Evolutionary conservation across 2,113 vertebrate species (phyloP), one percentile per base, ranked within the genome.

Genomic region (Platanista minor): DNA sequence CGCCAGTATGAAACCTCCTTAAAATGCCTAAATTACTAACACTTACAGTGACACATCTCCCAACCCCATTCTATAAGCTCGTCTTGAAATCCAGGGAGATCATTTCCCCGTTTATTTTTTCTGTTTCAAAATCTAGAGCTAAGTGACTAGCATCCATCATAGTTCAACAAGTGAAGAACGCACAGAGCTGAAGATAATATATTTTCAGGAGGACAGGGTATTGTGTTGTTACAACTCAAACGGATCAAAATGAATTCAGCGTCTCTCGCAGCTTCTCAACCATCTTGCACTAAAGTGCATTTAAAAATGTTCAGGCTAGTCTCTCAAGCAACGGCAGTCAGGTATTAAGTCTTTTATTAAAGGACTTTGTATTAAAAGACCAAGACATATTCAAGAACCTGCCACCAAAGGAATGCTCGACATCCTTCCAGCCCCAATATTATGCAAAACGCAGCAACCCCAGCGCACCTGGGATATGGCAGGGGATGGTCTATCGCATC

Each of bases 351-450:
- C n/a, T n/a, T 54, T 8, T 6, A 14, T 8, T 1, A 96, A 97
- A 97, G 92, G 69, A 61, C 36, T 80, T 96, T 33, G 43, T 74
- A 71, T 67, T 82, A 83, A 78, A 87, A 94, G 89, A 41, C 33
- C 41, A 10, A 80, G 11, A 23, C 33, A 41, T 0, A 23, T 29
- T 81, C 23, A 15, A 66, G 87, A 89, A 18, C 71, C 43, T 10
- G 2, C 41, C 86, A n/a, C 20, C 36, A 61, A 95, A 94, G n/a
- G 89, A 54, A 95, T 25, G 25, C 36, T 54, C 29, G 7, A 13
- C 27, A 78, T 91, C 49, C 83, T 93, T 82, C 87, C 11, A 87
- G 67, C 8, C 80, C 20, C 36, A 36, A 18, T 15, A 25, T 17
- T 14, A 4, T 15, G n/a, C 75, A 8, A 52, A 78, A 57, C 0